phyloP scores from a whole-genome alignment of 1,140 invertebrate genomes.

The Panagrolaimus sp. region DNA sequence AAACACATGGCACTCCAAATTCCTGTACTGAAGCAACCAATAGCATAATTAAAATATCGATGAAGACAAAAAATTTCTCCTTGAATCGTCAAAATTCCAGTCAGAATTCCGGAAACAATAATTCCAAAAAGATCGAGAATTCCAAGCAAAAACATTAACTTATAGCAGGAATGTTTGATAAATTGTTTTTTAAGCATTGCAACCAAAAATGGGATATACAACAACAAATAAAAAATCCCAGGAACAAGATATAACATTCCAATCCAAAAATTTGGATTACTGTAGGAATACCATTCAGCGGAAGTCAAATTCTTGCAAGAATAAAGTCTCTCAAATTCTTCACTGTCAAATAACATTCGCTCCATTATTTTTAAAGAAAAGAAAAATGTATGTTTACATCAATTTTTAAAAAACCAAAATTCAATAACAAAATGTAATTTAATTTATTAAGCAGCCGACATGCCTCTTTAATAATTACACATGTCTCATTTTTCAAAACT shows the following conservation, averaged over 20 bases:
- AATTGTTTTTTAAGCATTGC: conserved; percentile 2
- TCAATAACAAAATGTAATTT: no score
- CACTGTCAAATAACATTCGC: not conserved
- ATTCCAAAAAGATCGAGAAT: conserved; percentile 14
- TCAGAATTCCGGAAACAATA: not conserved
- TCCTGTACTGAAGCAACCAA: not conserved
- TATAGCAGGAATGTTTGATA: conserved; percentile 9
- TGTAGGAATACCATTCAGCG: not conserved
- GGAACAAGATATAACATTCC: not conserved
- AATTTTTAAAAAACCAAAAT: not conserved
- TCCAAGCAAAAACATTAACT: conserved; percentile 15
- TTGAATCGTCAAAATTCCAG: not conserved
- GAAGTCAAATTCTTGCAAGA: not conserved
- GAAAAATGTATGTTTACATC: no score
- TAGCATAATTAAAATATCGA: not conserved
- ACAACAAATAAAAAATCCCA: not conserved
- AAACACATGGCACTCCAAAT: not conserved
- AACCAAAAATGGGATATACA: conserved; percentile 13
- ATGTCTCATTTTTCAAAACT: no score
- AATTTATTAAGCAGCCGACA: no score
- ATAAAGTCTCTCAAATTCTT: conserved; percentile 15
- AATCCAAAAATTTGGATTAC: not conserved
- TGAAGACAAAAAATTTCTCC: not conserved
- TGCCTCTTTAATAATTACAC: no score
- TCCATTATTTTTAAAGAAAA: conserved; percentile 7